Conservation (phyloP, 2,113 vertebrate genomes). For the Sprattus sprattus region DNA sequence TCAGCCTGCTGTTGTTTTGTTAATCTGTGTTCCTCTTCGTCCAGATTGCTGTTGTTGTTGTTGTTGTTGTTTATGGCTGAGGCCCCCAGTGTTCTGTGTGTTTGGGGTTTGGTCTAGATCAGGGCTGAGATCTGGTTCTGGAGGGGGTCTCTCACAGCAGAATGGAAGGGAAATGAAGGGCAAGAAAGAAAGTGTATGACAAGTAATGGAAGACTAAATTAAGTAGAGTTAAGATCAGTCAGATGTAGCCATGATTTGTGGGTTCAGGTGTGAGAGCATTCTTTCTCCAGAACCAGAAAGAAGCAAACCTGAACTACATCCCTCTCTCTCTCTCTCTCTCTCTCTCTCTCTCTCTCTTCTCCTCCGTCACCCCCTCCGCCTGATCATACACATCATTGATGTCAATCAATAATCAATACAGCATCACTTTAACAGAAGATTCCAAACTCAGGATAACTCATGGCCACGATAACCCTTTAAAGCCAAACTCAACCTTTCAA, state of each 20-base stretch:
- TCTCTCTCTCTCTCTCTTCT: background rate
- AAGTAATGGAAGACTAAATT: too few relatives aligned
- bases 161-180: background rate
- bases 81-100: conserved; percentile 46
- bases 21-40: conserved; percentile 53
- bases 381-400: background rate
- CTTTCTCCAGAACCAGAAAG: conserved; percentile 9
- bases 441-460: background rate
- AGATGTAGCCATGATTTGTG: background rate
- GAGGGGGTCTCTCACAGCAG: background rate
- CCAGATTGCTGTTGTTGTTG: conserved; percentile 23
- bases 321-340: background rate
- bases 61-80: conserved; percentile 43
- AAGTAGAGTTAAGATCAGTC: background rate
- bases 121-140: conserved; percentile 42
- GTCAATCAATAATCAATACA: background rate
- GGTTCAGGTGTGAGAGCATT: background rate
- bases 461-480: background rate
- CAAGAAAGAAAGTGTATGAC: too few relatives aligned
- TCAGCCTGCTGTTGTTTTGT: conserved; percentile 21
- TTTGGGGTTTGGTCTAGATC: conserved; percentile 67
- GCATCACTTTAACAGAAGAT: background rate
- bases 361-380: background rate
- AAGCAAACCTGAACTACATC: conserved; percentile 34
- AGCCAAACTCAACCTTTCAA: background rate